These are phyloP conservation scores for Gouania willdenowi DNA, from an alignment of 2,797 vertebrate species.

Conservation along the genomic window DNA sequence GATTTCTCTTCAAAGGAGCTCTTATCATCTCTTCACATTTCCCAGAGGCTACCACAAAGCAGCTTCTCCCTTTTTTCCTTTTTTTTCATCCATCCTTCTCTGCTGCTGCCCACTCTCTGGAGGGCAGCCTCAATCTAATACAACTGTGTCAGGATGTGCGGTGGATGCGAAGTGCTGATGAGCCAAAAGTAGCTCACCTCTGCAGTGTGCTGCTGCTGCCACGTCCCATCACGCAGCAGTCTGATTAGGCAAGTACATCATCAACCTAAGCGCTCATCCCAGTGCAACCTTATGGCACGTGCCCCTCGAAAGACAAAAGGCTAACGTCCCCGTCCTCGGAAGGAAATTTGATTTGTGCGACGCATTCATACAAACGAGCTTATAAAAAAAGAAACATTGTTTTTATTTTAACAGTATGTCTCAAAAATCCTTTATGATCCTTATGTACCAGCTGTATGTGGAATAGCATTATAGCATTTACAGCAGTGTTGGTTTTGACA, in stretches of 20 bases:
- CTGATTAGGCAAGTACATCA: slow-evolving; percentile 58
- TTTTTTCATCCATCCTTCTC: slow-evolving; percentile 57
- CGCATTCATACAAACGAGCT: too few species aligned
- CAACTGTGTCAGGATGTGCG: slow-evolving; percentile 84
- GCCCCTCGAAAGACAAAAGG: too few species aligned
- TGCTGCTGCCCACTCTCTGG: slow-evolving; percentile 62
- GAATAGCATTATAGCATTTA: too few species aligned
- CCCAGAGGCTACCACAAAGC: slow-evolving; percentile 69
- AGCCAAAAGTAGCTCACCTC: slow-evolving; percentile 85
- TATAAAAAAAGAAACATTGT: too few species aligned
- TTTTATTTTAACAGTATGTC: too few species aligned
- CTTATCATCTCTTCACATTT: slow-evolving; percentile 67
- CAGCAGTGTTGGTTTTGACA: too few species aligned
- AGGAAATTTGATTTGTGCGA: too few species aligned
- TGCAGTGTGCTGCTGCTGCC: slow-evolving; percentile 64
- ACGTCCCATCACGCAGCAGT: slow-evolving; percentile 50
- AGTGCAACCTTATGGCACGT: slow-evolving; percentile 25
- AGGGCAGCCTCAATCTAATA: slow-evolving; percentile 73
- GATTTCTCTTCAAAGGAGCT: slow-evolving; percentile 70
- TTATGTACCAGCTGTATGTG: too few species aligned
- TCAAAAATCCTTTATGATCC: too few species aligned
- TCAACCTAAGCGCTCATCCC: slow-evolving; percentile 35
- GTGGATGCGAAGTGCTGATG: slow-evolving; percentile 91
- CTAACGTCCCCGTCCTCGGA: too few species aligned
- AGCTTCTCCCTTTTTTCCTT: slow-evolving; percentile 25